Conservation (phyloP, 2,797 vertebrate species). For the Mareca penelope region DNA sequence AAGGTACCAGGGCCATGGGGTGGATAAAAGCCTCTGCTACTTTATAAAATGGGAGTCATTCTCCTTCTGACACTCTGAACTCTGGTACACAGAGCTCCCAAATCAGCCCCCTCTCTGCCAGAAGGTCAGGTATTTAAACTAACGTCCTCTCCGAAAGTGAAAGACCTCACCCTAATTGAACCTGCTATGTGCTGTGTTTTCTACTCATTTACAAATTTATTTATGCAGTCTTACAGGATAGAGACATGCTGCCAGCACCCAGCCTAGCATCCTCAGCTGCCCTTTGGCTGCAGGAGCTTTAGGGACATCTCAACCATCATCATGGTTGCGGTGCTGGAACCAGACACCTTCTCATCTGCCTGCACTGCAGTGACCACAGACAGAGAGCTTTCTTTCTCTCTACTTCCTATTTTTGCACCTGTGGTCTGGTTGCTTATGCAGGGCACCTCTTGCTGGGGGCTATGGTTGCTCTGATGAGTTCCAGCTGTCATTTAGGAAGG, state of each 20-base stretch:
- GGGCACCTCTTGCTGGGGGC: background rate
- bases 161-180: background rate
- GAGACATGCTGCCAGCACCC: background rate
- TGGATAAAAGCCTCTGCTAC: background rate
- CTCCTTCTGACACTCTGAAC: background rate
- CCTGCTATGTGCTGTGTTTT: background rate
- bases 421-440: background rate
- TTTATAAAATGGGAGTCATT: background rate
- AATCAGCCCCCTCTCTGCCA: background rate
- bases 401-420: background rate
- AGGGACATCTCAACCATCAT: background rate
- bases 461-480: background rate
- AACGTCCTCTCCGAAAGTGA: background rate
- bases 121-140: background rate
- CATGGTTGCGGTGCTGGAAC: background rate
- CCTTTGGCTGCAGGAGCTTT: background rate
- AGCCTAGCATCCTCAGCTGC: background rate
- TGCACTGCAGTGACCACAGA: background rate
- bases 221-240: background rate
- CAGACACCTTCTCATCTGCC: background rate
- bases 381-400: accelerated
- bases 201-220: no score
- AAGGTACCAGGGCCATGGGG: background rate
- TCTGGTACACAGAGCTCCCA: background rate
- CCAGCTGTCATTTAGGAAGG: background rate